Evolutionary conservation across 1,140 invertebrate species (phyloP).

Genomic region (Pseudomyrmex flavicornis): DNA sequence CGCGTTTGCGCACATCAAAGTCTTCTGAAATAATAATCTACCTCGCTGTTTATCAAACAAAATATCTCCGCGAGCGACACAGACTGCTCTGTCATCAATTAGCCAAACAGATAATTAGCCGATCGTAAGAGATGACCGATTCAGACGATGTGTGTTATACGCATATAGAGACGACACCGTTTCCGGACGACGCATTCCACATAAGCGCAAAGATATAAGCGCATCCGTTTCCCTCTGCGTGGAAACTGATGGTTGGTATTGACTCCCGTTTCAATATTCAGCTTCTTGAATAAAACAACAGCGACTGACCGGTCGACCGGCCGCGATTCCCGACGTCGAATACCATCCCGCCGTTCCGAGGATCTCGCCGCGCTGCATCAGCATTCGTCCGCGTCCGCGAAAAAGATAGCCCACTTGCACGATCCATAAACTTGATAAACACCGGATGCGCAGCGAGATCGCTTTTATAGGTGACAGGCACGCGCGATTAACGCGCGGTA

Average conservation of each 20-base stretch:
- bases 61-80: conserved; percentile 32
- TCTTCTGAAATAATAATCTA: neutral
- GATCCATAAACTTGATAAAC: conserved; percentile 45
- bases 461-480: conserved; percentile 12
- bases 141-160: conserved; percentile 7
- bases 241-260: conserved; percentile 68
- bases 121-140: conserved; percentile 31
- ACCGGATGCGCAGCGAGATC: neutral
- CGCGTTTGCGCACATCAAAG: neutral
- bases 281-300: conserved; percentile 75
- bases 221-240: conserved; percentile 52
- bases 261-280: conserved; percentile 74
- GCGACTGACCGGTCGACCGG: conserved; percentile 52
- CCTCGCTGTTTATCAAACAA: conserved; percentile 48
- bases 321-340: conserved; percentile 23
- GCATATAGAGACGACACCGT: conserved; percentile 37
- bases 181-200: conserved; percentile 42
- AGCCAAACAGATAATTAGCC: conserved; percentile 64
- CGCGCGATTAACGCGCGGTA: conserved; percentile 9
- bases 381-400: conserved; percentile 50
- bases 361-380: conserved; percentile 53
- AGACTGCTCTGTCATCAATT: conserved; percentile 61
- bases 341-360: conserved; percentile 17
- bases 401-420: conserved; percentile 54
- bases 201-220: conserved; percentile 60